Conservation (phyloP, 2,888 invertebrate genomes). For the Temnothorax rugatulus region DNA sequence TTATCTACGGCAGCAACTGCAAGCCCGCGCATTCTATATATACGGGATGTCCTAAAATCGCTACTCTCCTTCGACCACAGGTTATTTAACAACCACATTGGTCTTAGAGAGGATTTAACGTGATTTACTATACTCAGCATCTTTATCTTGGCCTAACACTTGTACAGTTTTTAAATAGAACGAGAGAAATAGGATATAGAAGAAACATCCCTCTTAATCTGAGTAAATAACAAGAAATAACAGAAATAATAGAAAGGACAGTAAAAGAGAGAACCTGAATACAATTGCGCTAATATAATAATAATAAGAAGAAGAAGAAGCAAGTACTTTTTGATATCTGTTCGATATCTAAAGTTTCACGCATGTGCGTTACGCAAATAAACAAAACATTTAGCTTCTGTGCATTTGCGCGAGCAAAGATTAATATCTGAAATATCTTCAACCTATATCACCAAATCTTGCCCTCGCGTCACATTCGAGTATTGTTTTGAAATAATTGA, state of each 20-base stretch:
- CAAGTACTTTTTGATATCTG: background rate
- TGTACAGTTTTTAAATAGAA: slow-evolving; percentile 7
- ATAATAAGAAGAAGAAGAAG: no score
- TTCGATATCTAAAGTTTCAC: background rate
- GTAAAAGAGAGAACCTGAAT: background rate
- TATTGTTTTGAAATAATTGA: background rate
- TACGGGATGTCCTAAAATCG: slow-evolving; percentile 32
- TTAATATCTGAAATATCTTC: no score
- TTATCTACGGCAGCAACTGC: slow-evolving; percentile 72
- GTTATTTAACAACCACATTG: background rate
- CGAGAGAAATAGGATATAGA: background rate
- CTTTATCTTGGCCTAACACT: background rate
- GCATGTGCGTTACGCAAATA: no score
- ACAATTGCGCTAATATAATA: background rate
- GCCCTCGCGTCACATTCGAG: background rate
- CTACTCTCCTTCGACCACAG: background rate
- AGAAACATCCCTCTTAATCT: no score
- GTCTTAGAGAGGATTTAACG: background rate
- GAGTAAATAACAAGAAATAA: no score
- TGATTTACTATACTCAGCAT: background rate
- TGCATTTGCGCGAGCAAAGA: background rate
- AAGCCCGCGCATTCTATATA: slow-evolving; percentile 40
- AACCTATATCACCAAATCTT: background rate
- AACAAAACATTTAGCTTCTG: background rate
- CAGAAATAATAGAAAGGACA: background rate